Percentiles rank a stretch among this genome's conserved stretches.
These are phyloP conservation scores for Apteryx owenii DNA, from an alignment of 2,113 vertebrate species.

Conservation along the genomic window DNA sequence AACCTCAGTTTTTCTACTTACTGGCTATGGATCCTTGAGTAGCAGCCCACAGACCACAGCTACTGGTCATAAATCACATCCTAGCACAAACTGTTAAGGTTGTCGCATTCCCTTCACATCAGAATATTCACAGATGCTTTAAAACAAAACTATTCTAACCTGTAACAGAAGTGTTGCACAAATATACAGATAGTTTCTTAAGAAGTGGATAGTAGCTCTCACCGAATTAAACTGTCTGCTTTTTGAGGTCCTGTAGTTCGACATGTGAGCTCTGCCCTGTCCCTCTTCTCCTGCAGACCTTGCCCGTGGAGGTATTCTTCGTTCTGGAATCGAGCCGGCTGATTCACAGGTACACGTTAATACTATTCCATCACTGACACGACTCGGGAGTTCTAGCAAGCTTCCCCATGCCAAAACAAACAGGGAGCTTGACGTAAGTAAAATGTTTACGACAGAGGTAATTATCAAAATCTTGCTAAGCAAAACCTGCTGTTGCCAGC, in stretches of 20 bases:
- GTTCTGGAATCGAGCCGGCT: slow-evolving; percentile 80
- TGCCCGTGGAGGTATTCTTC: slow-evolving; percentile 84
- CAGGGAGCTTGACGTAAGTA: rapidly evolving
- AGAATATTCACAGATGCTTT: not conserved
- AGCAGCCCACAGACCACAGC: not conserved
- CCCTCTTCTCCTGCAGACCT: slow-evolving; percentile 58
- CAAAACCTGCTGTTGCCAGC: not conserved
- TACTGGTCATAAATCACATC: not conserved
- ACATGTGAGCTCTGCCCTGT: not conserved
- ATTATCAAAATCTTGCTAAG: not conserved
- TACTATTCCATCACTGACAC: not conserved
- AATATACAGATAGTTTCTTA: not conserved
- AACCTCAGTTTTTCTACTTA: not conserved
- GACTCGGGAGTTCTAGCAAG: not conserved
- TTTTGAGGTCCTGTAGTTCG: not conserved
- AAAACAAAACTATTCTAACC: not conserved
- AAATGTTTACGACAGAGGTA: not conserved
- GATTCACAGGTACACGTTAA: slow-evolving; percentile 72
- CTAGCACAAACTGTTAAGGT: not conserved
- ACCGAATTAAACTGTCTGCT: not conserved
- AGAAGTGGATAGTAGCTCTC: not conserved
- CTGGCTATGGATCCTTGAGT: not conserved
- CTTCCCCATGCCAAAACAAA: not conserved
- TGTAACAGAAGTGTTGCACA: not conserved
- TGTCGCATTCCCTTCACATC: not conserved